A percentile compares a stretch with the other conserved stretches of the same genome.
phyloP scores from a whole-genome alignment of 2,888 invertebrate species.

The Cosmopolites sordidus region DNA sequence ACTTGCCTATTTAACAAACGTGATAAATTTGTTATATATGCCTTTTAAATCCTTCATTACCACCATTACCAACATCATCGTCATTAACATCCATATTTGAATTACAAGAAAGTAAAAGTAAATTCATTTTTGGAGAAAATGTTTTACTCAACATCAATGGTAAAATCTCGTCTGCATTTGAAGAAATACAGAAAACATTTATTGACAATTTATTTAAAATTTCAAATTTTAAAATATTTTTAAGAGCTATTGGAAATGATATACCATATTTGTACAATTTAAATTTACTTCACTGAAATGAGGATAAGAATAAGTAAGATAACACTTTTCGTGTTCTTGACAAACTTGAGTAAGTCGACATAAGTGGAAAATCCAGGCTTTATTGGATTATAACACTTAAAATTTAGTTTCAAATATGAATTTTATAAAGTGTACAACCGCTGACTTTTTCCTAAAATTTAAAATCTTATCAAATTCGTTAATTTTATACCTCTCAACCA shows the following conservation, averaged over 20 bases:
- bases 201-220: constrained; percentile 30
- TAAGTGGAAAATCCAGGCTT: constrained; percentile 27
- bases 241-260: constrained; percentile 30
- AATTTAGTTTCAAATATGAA: constrained; percentile 11
- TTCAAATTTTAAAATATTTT: constrained; percentile 32
- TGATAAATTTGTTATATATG: constrained; percentile 4
- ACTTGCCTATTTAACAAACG: constrained; percentile 2
- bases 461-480: neutral
- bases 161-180: neutral
- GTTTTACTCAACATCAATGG: constrained; percentile 1
- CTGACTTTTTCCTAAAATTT: neutral
- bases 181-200: constrained; percentile 27
- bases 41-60: neutral
- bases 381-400: constrained; percentile 30
- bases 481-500: neutral
- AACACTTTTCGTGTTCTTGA: constrained; percentile 27
- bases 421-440: constrained; percentile 1
- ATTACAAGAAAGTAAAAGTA: neutral
- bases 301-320: constrained; percentile 28
- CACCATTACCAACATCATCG: neutral
- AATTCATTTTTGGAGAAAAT: neutral
- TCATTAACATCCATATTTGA: neutral
- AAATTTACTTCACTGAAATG: constrained; percentile 26
- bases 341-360: constrained; percentile 28
- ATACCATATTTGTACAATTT: constrained; percentile 32